Base-by-base conservation (phyloP, 1,140 invertebrate species). In the Aricia agestis region DNA sequence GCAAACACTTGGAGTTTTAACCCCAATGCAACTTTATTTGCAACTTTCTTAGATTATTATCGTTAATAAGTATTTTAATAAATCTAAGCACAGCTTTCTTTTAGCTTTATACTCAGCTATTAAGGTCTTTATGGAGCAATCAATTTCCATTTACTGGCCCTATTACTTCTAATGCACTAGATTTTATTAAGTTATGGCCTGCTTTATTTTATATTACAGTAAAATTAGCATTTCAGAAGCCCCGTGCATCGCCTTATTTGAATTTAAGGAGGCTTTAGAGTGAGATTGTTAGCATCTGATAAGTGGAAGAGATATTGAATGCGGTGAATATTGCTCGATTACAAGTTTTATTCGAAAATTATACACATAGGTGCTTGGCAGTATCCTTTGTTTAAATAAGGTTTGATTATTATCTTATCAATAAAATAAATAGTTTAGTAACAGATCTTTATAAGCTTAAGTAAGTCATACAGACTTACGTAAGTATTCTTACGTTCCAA, bases 251-350 rank as follows among this genome's bases (percentile, higher is more conserved):
- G 45, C 57, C 18, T 61, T 42, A 67, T 18, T 67, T 42, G 82
- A 81, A 81, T 86, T 87, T 85, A 81, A 88, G 86, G 88, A 82
- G 82, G 82, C 72, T 73, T 77, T 76, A 78, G 78, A 83, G 78
- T 81, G 76, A 80, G 77, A 84, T 86, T 85, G 84, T 87, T 86
- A 82, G 82, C 86, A 87, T 88, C 87, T 81, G 87, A 88, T 90
- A 86, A 86, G 78, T 81, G 70, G 76, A 80, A 78, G 82, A 81
- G 81, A 85, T 84, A 84, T 78, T 78, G 79, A 80, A 81, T 76
- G 76, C 71, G 74, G 81, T 77, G 76, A 76, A 82, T 78, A 82
- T 80, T 77, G 81, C 78, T 82, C 74, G 70, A 67, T 70, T 74
- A 80, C 80, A 76, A 72, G 67, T 76, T 77, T 79, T 79, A 79